phyloP scores from a whole-genome alignment of 2,888 invertebrate genomes.

The Plebejus melissa region DNA sequence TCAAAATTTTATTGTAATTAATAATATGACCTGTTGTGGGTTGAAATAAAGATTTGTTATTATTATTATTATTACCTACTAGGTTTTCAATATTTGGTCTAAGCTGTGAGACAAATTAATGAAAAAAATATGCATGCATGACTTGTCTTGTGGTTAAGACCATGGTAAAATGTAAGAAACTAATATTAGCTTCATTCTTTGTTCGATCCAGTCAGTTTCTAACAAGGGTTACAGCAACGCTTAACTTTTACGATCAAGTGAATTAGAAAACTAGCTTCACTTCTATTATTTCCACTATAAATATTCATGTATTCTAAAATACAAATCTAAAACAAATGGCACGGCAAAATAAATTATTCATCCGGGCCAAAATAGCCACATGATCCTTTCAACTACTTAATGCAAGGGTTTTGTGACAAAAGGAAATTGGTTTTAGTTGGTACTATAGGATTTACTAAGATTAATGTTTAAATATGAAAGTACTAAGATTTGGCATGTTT shows the following conservation, averaged over 20 bases:
- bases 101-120: too few species aligned
- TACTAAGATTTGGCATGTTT: background rate
- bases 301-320: constrained; percentile 11
- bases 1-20: too few species aligned
- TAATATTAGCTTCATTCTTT: too few species aligned
- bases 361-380: background rate
- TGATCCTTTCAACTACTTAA: constrained; percentile 15
- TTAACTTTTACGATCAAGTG: background rate
- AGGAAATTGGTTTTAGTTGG: constrained; percentile 9
- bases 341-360: constrained; percentile 21
- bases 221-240: background rate
- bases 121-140: too few species aligned
- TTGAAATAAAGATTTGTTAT: too few species aligned
- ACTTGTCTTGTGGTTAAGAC: too few species aligned
- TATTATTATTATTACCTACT: too few species aligned
- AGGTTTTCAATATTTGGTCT: background rate
- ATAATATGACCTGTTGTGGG: too few species aligned
- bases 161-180: too few species aligned
- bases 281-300: constrained; percentile 3
- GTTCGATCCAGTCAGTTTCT: too few species aligned
- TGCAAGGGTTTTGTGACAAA: constrained; percentile 11
- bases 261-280: constrained; percentile 2
- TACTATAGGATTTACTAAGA: background rate
- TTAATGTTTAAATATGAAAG: background rate
- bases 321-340: constrained; percentile 13